These are phyloP conservation scores for Agelas oroides DNA, from an alignment of 37 sponge, comb jelly and placozoan species.

Conservation along the genomic window DNA sequence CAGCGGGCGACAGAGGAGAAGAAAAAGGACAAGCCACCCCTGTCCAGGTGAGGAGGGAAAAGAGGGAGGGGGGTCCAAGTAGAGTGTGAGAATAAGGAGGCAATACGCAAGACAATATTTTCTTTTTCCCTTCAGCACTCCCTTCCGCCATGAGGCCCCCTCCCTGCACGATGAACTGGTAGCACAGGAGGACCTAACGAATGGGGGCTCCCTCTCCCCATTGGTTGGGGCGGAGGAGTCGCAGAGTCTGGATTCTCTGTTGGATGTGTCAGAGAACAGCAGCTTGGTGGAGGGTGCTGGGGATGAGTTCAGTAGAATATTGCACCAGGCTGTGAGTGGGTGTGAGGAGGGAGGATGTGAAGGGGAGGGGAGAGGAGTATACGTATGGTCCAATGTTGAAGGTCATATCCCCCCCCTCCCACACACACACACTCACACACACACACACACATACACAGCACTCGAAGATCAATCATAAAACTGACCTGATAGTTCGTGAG, in stretches of 20 bases:
- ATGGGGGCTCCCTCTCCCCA: no score
- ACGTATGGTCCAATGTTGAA: no score
- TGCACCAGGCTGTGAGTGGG: no score
- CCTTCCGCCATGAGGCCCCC: slow-evolving; percentile 15
- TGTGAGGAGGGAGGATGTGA: no score
- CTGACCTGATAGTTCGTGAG: slow-evolving; percentile 13
- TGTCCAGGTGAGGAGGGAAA: neutral
- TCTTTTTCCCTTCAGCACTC: slow-evolving; percentile 20
- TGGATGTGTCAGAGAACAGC: neutral
- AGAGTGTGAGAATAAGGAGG: no score
- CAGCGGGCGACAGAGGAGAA: neutral
- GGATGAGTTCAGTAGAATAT: no score
- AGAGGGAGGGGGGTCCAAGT: neutral
- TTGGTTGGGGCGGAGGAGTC: neutral
- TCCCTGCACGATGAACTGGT: slow-evolving; percentile 44
- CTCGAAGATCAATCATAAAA: slow-evolving; percentile 11
- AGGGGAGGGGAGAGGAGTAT: no score
- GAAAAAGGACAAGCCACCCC: neutral
- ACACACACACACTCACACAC: no score
- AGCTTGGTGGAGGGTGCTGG: no score
- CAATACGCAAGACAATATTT: no score
- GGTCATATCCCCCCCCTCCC: no score
- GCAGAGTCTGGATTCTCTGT: neutral
- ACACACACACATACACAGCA: neutral
- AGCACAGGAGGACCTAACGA: neutral